Conservation (phyloP, 2,888 invertebrate genomes). For the Lasioglossum villosulum region DNA sequence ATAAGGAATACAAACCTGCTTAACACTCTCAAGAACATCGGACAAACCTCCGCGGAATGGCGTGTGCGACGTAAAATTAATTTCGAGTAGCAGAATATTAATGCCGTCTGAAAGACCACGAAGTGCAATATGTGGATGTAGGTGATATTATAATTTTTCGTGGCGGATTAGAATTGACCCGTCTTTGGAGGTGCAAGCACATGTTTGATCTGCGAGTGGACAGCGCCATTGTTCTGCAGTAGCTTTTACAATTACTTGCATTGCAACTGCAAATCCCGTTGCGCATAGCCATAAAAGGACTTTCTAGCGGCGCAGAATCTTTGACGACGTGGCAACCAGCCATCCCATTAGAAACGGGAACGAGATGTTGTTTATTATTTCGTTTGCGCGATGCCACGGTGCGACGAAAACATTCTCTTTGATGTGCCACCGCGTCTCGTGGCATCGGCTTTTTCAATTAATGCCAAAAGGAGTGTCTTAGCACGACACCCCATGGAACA, state of each 20-base stretch:
- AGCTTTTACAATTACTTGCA: slow-evolving; percentile 9
- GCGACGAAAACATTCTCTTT: slow-evolving; percentile 73
- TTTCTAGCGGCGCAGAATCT: slow-evolving; percentile 55
- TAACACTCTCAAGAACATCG: no score
- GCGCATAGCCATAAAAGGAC: slow-evolving; percentile 5
- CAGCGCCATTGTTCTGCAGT: not conserved
- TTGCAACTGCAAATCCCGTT: slow-evolving; percentile 18
- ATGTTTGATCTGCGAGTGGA: not conserved
- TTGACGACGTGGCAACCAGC: slow-evolving; percentile 56
- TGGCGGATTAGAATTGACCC: not conserved
- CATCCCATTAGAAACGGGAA: slow-evolving; percentile 68
- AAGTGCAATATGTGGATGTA: no score
- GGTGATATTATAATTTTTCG: not conserved
- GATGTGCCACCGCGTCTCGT: slow-evolving; percentile 72
- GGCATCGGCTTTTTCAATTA: slow-evolving; percentile 78
- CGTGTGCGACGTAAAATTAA: not conserved
- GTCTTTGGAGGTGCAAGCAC: not conserved
- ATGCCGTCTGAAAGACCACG: not conserved
- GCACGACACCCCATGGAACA: slow-evolving; percentile 60
- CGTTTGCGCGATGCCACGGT: slow-evolving; percentile 71
- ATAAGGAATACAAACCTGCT: no score
- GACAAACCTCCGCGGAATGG: not conserved
- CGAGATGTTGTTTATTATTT: slow-evolving; percentile 74
- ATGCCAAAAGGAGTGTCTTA: slow-evolving; percentile 74
- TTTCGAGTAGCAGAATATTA: not conserved